phyloP scores from a whole-genome alignment of 92 coral and sea anemone genomes.

The Meandrina meandrites region DNA sequence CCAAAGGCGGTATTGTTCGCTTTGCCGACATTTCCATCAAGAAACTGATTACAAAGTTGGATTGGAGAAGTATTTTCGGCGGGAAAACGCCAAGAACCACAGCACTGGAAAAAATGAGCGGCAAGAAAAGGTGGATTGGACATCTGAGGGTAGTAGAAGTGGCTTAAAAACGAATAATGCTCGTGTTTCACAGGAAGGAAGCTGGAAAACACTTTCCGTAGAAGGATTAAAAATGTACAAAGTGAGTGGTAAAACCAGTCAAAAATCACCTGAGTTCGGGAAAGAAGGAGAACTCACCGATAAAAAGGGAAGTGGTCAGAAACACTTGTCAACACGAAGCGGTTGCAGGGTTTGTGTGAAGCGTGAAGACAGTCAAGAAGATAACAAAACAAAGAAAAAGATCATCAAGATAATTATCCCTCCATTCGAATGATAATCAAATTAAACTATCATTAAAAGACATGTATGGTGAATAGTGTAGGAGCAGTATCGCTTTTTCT shows the following conservation, averaged over 20 bases:
- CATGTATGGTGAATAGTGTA: no score
- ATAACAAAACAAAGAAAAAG: not conserved
- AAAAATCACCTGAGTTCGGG: not conserved
- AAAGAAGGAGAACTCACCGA: not conserved
- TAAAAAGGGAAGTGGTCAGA: not conserved
- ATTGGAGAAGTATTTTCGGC: conserved; percentile 30
- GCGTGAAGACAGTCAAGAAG: not conserved
- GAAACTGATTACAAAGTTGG: conserved; percentile 20
- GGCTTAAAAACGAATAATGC: not conserved
- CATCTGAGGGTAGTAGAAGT: no score
- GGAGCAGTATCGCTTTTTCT: no score
- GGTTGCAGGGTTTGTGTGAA: conserved; percentile 29
- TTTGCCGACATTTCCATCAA: conserved; percentile 38
- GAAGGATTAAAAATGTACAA: conserved; percentile 26
- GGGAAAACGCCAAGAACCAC: not conserved
- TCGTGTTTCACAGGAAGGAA: not conserved
- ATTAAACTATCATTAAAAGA: no score
- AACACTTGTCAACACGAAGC: conserved; percentile 6
- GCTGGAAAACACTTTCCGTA: conserved; percentile 11
- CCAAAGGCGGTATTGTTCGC: conserved; percentile 25
- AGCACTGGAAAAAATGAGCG: not conserved
- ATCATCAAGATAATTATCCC: conserved; percentile 30
- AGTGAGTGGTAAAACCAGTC: not conserved
- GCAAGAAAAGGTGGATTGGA: not conserved
- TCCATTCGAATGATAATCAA: conserved; percentile 6